phyloP scores from a whole-genome alignment of 2,888 invertebrate species.

The Lasius platythorax region DNA sequence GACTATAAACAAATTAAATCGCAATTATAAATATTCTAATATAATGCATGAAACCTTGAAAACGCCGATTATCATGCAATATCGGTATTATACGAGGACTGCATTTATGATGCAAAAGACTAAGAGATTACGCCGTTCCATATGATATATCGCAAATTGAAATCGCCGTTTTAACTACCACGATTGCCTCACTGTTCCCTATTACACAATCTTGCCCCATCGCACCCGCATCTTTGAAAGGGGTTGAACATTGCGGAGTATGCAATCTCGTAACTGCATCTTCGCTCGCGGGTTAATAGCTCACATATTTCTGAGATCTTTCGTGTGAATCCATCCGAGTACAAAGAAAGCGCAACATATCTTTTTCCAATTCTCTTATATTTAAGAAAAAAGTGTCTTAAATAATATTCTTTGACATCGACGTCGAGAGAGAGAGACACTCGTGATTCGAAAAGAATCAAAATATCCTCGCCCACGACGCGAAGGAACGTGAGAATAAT shows the following conservation, averaged over 20 bases:
- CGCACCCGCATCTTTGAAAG: constrained; percentile 13
- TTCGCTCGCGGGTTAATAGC: background rate
- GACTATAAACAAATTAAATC: constrained; percentile 40
- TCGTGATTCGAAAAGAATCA: background rate
- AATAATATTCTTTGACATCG: constrained; percentile 3
- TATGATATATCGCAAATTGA: constrained; percentile 38
- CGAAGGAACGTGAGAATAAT: background rate
- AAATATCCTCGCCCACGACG: background rate
- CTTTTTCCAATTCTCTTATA: background rate
- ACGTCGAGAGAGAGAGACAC: background rate
- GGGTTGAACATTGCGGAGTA: constrained; percentile 13
- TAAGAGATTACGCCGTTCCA: background rate
- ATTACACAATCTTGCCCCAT: constrained; percentile 32
- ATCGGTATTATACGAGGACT: constrained; percentile 29
- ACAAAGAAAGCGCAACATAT: background rate
- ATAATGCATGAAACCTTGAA: constrained; percentile 29
- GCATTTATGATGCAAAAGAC: constrained; percentile 38
- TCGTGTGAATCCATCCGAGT: background rate
- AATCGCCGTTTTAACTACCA: constrained; percentile 32
- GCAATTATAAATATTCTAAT: constrained; percentile 48
- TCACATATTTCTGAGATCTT: background rate
- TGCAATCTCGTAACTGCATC: background rate
- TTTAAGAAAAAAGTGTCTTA: background rate
- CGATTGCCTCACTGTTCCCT: constrained; percentile 27
- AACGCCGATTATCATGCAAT: constrained; percentile 35